Percentiles rank a stretch among this genome's conserved stretches.
phyloP scores from a whole-genome alignment of 2,888 invertebrate genomes.

The Steromphala cineraria region DNA sequence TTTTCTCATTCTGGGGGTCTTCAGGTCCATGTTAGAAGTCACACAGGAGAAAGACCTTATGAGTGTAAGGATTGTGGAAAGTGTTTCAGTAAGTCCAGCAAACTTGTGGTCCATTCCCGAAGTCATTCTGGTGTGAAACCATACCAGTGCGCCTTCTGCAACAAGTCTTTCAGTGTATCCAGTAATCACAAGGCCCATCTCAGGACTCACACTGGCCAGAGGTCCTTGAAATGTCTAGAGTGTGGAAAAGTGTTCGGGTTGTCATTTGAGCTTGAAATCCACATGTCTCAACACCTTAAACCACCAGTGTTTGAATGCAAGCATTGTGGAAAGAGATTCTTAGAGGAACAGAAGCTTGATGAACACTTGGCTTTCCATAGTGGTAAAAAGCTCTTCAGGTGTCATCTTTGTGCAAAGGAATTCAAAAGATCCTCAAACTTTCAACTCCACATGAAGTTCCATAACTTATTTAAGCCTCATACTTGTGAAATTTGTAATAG shows the following conservation, averaged over 20 bases:
- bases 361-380: neutral
- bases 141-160: neutral
- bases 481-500: neutral
- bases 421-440: slow-evolving; percentile 2
- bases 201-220: neutral
- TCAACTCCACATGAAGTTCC: neutral
- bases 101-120: slow-evolving; percentile 4
- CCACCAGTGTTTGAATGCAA: neutral
- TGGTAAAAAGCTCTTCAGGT: neutral
- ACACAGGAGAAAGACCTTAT: slow-evolving; percentile 11
- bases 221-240: neutral
- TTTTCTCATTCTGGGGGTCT: slow-evolving; percentile 7
- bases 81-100: slow-evolving; percentile 21
- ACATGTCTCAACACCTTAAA: neutral
- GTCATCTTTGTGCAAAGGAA: neutral
- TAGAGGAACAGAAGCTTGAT: neutral
- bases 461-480: neutral
- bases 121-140: slow-evolving; percentile 13
- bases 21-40: slow-evolving; percentile 1
- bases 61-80: slow-evolving; percentile 4
- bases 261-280: neutral
- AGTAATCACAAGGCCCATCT: slow-evolving; percentile 20
- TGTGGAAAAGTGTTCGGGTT: slow-evolving; percentile 1
- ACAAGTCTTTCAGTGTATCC: slow-evolving; percentile 17
- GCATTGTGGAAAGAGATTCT: neutral